Percentiles rank a stretch among this genome's conserved stretches.
Evolutionary conservation across 64 coral and sea anemone genomes (phyloP).

Genomic region (Porites lutea): DNA sequence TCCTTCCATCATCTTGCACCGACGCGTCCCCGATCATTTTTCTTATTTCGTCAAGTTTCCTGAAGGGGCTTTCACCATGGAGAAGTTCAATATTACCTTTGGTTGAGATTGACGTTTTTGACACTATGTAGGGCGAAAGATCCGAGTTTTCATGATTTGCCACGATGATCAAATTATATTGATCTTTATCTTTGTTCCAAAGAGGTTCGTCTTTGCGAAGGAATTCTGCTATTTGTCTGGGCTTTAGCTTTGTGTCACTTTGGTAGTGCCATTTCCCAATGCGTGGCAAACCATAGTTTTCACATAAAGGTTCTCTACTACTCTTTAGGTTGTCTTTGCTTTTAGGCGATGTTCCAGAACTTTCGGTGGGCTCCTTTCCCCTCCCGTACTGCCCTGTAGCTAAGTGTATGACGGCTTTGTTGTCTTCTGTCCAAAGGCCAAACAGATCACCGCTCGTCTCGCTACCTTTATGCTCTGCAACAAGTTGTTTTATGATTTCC

Average conservation of each 20-base stretch:
- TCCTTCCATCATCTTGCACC: not conserved
- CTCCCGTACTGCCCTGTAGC: not conserved
- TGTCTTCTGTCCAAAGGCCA: slow-evolving; percentile 72
- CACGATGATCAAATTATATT: not conserved
- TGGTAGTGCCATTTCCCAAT: slow-evolving; percentile 10
- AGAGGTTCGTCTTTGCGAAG: not conserved
- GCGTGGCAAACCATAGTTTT: not conserved
- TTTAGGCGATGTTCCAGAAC: not conserved
- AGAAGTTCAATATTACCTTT: not conserved
- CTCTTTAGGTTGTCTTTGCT: not conserved
- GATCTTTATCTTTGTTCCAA: too few relatives aligned
- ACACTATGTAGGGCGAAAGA: not conserved
- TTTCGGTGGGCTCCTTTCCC: too few relatives aligned
- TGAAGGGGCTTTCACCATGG: not conserved
- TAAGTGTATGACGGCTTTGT: slow-evolving; percentile 64
- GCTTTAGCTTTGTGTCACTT: not conserved
- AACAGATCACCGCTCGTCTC: slow-evolving; percentile 53
- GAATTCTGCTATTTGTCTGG: not conserved
- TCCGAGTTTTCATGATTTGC: not conserved
- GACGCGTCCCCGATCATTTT: not conserved
- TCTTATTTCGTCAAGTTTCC: not conserved
- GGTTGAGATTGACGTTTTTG: not conserved
- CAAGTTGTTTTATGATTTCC: not conserved
- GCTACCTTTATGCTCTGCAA: not conserved
- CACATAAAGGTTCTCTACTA: not conserved